phyloP scores from a whole-genome alignment of 2,113 vertebrate genomes.

The Clinocottus analis region DNA sequence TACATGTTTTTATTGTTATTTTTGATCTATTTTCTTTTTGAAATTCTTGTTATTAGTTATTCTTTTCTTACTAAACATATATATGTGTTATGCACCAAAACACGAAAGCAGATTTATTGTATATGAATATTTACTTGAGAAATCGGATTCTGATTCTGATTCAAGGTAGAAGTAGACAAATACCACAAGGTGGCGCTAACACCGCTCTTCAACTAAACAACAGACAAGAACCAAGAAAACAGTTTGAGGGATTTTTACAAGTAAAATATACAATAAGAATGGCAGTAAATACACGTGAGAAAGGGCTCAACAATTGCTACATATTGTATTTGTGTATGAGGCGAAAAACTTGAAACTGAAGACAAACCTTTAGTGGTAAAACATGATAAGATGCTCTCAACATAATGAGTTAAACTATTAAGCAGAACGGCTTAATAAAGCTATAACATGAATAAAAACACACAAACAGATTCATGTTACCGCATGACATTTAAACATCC shows the following conservation, averaged over 20 bases:
- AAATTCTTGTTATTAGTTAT: background rate
- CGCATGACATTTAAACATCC: background rate
- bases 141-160: background rate
- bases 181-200: constrained; percentile 43
- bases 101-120: no score
- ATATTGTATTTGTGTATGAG: background rate
- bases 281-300: background rate
- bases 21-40: background rate
- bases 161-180: no score
- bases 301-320: background rate
- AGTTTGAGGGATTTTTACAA: background rate
- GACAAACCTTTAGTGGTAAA: background rate
- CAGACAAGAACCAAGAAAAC: background rate
- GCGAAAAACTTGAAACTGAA: background rate
- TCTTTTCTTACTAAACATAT: background rate
- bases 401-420: background rate
- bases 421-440: background rate
- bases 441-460: background rate
- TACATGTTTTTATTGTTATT: no score
- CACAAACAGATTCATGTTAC: background rate
- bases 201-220: background rate
- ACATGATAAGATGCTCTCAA: background rate
- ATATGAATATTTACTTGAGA: background rate
- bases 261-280: background rate
- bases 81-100: background rate